phyloP scores from a whole-genome alignment of 1,140 invertebrate genomes.

The Macrostomum lignano region DNA sequence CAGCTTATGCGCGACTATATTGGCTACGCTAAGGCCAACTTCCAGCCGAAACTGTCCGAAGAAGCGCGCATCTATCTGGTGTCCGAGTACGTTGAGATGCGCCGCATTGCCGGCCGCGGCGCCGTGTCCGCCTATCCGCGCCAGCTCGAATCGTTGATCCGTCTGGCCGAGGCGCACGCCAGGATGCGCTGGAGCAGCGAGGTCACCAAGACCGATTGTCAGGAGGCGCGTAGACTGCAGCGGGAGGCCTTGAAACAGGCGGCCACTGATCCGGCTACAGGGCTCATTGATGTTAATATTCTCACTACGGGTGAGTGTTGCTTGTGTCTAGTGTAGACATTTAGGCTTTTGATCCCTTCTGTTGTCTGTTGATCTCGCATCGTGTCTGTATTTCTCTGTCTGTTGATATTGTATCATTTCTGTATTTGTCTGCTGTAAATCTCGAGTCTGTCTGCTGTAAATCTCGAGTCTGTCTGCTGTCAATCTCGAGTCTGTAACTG shows the following conservation, averaged over 20 bases:
- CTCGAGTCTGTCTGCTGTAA: too few species aligned
- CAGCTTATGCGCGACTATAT: slow-evolving; percentile 69
- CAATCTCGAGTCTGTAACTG: too few species aligned
- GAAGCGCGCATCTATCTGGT: slow-evolving; percentile 62
- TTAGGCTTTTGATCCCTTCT: too few species aligned
- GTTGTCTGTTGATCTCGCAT: too few species aligned
- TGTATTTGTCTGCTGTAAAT: too few species aligned
- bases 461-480: too few species aligned
- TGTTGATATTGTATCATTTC: too few species aligned
- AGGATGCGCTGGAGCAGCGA: slow-evolving; percentile 53
- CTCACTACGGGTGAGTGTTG: slow-evolving; percentile 84
- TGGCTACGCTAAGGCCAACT: slow-evolving; percentile 49
- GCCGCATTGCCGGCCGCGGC: slow-evolving; percentile 49
- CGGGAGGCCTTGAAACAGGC: slow-evolving; percentile 86
- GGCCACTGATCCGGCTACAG: slow-evolving; percentile 71
- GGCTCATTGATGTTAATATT: slow-evolving; percentile 79
- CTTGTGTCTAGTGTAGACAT: too few species aligned
- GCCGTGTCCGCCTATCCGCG: slow-evolving; percentile 88
- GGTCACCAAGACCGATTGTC: slow-evolving; percentile 62
- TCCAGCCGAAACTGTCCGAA: slow-evolving; percentile 51
- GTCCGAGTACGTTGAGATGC: slow-evolving; percentile 80
- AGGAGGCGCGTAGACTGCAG: slow-evolving; percentile 71
- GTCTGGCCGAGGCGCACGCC: slow-evolving; percentile 78
- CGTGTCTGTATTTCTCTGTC: too few species aligned
- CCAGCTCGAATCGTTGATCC: slow-evolving; percentile 80